Evolutionary conservation across 37 sponge, comb jelly and placozoan species (phyloP), one percentile per base, ranked within the genome.

Genomic region (Cliona cf. orientalis): DNA sequence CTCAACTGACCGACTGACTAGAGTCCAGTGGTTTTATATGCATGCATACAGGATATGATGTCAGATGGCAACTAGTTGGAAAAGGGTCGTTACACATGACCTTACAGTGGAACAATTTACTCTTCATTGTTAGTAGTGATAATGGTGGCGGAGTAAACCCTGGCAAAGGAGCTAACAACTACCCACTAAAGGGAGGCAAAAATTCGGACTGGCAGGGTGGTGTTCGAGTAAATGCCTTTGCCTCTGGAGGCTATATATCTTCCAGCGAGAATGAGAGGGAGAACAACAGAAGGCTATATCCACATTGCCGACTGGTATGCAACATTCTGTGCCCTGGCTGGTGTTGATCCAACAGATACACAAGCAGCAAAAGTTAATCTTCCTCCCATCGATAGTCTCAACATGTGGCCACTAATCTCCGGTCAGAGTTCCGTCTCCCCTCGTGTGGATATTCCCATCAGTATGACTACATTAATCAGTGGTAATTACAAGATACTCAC

Each of bases 281-380:
- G 66, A 32, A 80, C 46, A 66, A 70, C 58, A 6, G 72, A 81
- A 14, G 83, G 74, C 2, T 59, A 70, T 34, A 66, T 86, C 21
- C 79, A 81, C 33, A 2, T 80, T 3, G 33, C 71, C 38, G 87
- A 86, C 60, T 79, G 80, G 80, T 86, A 80, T 53, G 73, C 74
- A 4, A 86, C 87, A 25, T 71, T 86, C n/a, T n/a, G n/a, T n/a
- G n/a, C n/a, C n/a, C n/a, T 85, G n/a, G 86, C 86, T 25, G 79
- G 75, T 3, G 87, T 81, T 42, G 71, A 70, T 72, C 72, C 58
- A 17, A 46, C 58, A 43, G 83, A 81, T 65, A 73, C 26, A 25
- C 5, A 29, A 72, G 71, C 83, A 21, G 72, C 58, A 29, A 31
- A 42, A 39, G 71, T 55, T 5, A 70, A 70, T 6, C 81, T 80